These are phyloP conservation scores for Pao palembangensis DNA, from an alignment of 2,113 vertebrate genomes.

Conservation along the genomic window DNA sequence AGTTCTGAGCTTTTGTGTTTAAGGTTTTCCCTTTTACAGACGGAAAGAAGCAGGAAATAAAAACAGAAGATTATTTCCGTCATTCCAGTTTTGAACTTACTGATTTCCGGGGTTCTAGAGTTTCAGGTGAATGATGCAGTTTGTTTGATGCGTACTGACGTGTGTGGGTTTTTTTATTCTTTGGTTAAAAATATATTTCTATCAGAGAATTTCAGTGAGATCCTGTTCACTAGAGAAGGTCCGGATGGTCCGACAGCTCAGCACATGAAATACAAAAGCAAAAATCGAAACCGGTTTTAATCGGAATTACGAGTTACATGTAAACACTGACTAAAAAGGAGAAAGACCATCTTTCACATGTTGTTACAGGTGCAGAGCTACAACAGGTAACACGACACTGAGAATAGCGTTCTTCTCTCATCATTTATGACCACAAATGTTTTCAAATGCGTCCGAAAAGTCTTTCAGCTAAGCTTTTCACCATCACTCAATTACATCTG, in stretches of 20 bases:
- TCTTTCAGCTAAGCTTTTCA: constrained; percentile 8
- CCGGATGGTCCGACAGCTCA: background rate
- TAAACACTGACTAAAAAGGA: background rate
- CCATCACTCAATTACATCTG: constrained; percentile 2
- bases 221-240: background rate
- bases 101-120: no score
- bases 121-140: no score
- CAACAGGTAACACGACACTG: constrained; percentile 10
- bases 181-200: background rate
- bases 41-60: no score
- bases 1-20: no score
- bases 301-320: background rate
- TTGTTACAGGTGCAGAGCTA: background rate
- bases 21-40: no score
- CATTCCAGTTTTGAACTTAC: no score
- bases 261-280: background rate
- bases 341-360: background rate
- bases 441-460: constrained; percentile 5
- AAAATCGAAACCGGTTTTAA: background rate
- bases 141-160: no score
- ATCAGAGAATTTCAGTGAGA: background rate
- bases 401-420: background rate
- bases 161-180: no score
- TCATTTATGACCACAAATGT: background rate
- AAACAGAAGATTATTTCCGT: no score